Base-by-base conservation (phyloP, 2,888 invertebrate genomes). In the Opisthograptis luteolata region DNA sequence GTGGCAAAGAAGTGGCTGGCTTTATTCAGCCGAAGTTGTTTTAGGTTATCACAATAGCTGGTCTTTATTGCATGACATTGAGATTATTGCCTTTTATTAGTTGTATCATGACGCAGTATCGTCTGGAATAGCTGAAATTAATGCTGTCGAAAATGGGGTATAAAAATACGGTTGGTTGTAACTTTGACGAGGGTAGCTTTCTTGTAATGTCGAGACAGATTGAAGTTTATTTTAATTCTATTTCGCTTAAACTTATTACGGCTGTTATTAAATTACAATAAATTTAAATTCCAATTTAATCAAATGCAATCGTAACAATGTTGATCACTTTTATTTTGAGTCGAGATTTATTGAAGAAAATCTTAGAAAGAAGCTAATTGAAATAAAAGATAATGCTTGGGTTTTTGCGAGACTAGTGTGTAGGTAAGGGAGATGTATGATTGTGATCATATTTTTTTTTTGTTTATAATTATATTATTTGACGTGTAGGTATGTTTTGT, bases 41-140 rank as follows among this genome's bases (percentile, higher is more conserved):
- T 84, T 80, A 79, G 66, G 63, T 79, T 84, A 80, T 79, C 72
- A 82, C 79, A 79, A 79, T 75, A 75, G 77, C 65, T 71, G 66
- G 63, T 70, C 77, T 79, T 80, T 76, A 71, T 70, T 59, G 58
- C 39, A 61, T 54, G 63, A 63, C 57, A 58, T 58, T 54, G 54
- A 62, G 61, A 61, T 72, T 70, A 64, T 68, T 65, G 62, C 58
- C 49, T 61, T 60, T 59, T 66, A 67, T 65, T 63, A 49, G 48
- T 53, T 49, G 37, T 57, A 47, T 55, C 50, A 45, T 52, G 48
- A 53, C 37, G 39, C 41, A 42, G 44, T 48, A 44, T 25, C 17
- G 47, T 55, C 44, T 55, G 39, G 36, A 44, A 44, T 19, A 24
- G 44, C 14, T 30, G 8, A 44, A 50, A 50, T 50, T 50, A 50